phyloP scores from a whole-genome alignment of 2,113 vertebrate genomes.

The Saccopteryx bilineata region DNA sequence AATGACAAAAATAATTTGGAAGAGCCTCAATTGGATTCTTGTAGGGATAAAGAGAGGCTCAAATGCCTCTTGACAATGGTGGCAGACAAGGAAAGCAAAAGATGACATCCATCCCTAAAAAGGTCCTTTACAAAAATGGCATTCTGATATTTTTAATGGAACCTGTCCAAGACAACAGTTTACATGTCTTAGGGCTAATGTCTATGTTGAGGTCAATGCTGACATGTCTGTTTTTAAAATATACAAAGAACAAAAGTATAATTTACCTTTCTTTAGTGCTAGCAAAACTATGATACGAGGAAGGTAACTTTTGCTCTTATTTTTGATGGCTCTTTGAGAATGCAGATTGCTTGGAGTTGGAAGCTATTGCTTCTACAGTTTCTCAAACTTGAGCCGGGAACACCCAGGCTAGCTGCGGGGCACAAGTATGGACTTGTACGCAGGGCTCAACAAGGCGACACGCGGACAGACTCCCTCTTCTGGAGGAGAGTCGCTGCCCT shows the following conservation, averaged over 20 bases:
- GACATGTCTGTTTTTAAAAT: constrained; percentile 21
- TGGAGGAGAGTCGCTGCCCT: not conserved
- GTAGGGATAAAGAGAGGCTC: constrained; percentile 8
- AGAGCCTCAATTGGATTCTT: constrained; percentile 56
- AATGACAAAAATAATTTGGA: constrained; percentile 64
- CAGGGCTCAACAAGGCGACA: not conserved
- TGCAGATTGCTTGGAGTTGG: constrained; percentile 22
- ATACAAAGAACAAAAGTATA: not conserved
- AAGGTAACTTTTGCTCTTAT: constrained; percentile 57
- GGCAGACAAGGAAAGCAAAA: constrained; percentile 61
- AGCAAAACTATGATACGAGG: not conserved
- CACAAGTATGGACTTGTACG: not conserved
- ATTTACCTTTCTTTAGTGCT: not conserved
- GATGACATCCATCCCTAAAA: constrained; percentile 66
- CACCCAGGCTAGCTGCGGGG: not conserved
- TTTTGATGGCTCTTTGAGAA: constrained; percentile 69
- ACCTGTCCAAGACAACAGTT: constrained; percentile 48
- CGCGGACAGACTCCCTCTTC: not conserved
- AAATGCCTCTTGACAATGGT: constrained; percentile 67
- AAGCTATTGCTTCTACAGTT: constrained; percentile 66
- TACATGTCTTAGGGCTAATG: constrained; percentile 29
- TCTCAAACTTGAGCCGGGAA: not conserved
- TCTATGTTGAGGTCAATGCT: not conserved
- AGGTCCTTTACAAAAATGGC: constrained; percentile 84
- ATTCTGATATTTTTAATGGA: constrained; percentile 64